Percentiles rank a stretch among this genome's conserved stretches.
Conservation (phyloP, 2,888 invertebrate species). For the Spodoptera exigua region DNA sequence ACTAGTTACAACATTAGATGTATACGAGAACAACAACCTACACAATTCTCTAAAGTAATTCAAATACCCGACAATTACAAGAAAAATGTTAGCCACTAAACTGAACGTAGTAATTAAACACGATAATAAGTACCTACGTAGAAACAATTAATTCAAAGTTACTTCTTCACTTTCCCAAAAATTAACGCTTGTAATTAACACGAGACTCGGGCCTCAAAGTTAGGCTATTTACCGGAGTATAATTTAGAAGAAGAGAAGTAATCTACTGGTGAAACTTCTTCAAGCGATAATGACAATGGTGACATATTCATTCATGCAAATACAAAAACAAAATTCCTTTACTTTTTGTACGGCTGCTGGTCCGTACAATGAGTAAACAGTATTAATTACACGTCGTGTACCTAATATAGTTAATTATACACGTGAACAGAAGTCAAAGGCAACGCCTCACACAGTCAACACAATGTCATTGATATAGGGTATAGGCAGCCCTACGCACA, state of each 20-base stretch:
- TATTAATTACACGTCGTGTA: conserved; percentile 23
- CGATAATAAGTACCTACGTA: conserved; percentile 30
- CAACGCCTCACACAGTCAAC: conserved; percentile 7
- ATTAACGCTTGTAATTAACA: conserved; percentile 41
- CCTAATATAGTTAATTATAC: conserved; percentile 31
- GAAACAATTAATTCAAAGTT: conserved; percentile 36
- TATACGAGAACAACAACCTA: neutral
- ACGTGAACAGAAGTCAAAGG: conserved; percentile 20
- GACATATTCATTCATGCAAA: conserved; percentile 27
- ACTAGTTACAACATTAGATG: too few species aligned
- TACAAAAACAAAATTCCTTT: conserved; percentile 3
- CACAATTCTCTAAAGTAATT: conserved; percentile 3
- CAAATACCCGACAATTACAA: neutral
- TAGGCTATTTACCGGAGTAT: conserved; percentile 35
- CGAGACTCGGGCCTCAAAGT: conserved; percentile 20
- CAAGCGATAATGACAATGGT: conserved; percentile 22
- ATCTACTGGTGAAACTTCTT: conserved; percentile 22
- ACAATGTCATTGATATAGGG: conserved; percentile 18
- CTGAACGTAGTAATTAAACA: conserved; percentile 26
- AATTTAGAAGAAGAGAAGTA: conserved; percentile 24
- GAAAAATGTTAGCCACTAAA: conserved; percentile 15
- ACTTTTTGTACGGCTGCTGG: conserved; percentile 11
- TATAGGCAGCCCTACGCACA: conserved; percentile 46
- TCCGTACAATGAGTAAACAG: conserved; percentile 35
- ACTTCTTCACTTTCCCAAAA: conserved; percentile 47